Base-by-base conservation (phyloP, 2,888 invertebrate species). In the Cremastinae sp. region DNA sequence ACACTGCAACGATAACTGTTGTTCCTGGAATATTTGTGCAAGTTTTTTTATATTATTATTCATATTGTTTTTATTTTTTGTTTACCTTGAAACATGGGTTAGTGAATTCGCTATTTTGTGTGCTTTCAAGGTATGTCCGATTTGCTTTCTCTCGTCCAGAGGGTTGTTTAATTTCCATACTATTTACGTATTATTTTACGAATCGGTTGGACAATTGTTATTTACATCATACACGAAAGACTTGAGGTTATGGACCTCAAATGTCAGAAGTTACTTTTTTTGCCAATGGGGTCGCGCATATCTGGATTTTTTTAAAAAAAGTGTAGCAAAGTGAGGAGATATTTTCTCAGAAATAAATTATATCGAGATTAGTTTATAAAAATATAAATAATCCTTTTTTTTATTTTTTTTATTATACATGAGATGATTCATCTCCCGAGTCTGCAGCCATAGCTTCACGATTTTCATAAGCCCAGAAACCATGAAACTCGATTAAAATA, bases 381-480 rank as follows among this genome's bases (percentile, higher is more conserved):
- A 53, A 73, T 56, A 56, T 8, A 16, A 62, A 64, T 58, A n/a
- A 61, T 54, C 56, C 41, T 61, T 75, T 74, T 68, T 75, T 54
- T 62, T 47, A 65, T 75, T 74, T 68, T 75, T 65, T 41, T 10
- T 34, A 72, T 87, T 75, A 89, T 62, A 89, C 89, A 54, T 88
- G 88, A 28, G 89, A 89, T 56, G 89, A 88, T 74, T 89, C 89
- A 84, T 90, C 88, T 80, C 90, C 88, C 1, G 91, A 92, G 22
- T 94, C 94, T 0, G 93, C 93, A 0, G 94, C 93, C 81, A 94
- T 91, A 0, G 94, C 93, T 91, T 98, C 98, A 80, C 98, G 92
- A 90, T 97, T 97, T 91, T 98, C 98, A 87, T 98, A 97, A 0
- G 96, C 96, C 97, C 97, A 97, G 92, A 98, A 98, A 59, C 98